Conservation (phyloP, 2,113 vertebrate genomes). For the Corynorhinus townsendii region DNA sequence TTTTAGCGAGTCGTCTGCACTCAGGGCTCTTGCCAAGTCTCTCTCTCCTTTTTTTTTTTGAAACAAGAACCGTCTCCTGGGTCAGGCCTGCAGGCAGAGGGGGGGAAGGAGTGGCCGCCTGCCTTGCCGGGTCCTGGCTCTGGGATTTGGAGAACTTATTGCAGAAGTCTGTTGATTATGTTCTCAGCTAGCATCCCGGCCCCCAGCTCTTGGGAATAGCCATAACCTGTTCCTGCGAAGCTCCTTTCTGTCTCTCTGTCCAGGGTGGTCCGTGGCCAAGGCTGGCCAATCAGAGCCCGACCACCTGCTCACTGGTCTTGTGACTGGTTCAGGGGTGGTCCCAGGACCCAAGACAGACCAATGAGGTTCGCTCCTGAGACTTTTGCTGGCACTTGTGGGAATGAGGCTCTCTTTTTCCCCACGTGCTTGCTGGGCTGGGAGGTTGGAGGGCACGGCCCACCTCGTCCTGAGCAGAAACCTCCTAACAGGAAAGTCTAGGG, state of each 20-base stretch:
- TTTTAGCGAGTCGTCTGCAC: constrained; percentile 46
- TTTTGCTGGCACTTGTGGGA: neutral
- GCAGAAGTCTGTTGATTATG: neutral
- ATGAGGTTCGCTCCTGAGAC: neutral
- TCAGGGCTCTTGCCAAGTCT: neutral
- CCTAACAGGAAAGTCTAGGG: neutral
- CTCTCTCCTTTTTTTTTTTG: neutral
- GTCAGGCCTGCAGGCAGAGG: neutral
- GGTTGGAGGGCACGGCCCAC: neutral
- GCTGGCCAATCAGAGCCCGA: neutral
- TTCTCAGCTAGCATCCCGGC: neutral
- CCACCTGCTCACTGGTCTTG: neutral
- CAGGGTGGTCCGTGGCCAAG: neutral
- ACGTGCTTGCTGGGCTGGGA: neutral
- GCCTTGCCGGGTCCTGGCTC: neutral
- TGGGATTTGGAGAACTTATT: neutral
- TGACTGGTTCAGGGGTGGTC: neutral
- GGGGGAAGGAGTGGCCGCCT: neutral
- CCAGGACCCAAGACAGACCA: neutral
- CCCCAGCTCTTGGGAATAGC: neutral
- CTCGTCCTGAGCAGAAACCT: neutral
- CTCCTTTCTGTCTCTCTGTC: neutral
- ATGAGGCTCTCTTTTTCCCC: neutral
- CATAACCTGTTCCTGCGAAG: neutral
- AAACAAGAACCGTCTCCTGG: neutral